Evolutionary conservation across 1,140 invertebrate genomes (phyloP).

Genomic region (Nephila pilipes): DNA sequence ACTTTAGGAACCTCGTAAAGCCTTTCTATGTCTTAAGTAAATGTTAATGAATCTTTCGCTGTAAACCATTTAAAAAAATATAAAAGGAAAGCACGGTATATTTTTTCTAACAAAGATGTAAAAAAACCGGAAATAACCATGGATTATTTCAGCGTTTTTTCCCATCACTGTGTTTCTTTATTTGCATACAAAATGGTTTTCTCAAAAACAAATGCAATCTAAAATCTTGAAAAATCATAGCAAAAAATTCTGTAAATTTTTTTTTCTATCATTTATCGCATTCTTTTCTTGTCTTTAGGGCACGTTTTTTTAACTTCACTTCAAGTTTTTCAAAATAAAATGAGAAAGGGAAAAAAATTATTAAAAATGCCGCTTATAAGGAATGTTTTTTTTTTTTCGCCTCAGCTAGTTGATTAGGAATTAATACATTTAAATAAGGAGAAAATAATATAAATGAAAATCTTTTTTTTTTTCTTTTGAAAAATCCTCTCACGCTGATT

Average conservation of each 20-base stretch:
- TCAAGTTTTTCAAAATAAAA: not conserved
- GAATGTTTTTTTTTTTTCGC: not conserved
- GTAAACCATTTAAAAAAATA: not conserved
- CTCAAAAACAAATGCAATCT: constrained; percentile 30
- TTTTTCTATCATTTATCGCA: constrained; percentile 25
- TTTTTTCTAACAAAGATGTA: not conserved
- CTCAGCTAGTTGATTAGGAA: constrained; percentile 5
- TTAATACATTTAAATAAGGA: constrained; percentile 26
- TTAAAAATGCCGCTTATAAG: constrained; percentile 13
- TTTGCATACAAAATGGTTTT: constrained; percentile 39
- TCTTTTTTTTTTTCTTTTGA: not conserved
- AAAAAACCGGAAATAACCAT: not conserved
- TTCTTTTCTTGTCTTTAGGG: constrained; percentile 21
- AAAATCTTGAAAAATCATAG: not conserved
- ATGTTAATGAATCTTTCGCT: constrained; percentile 3
- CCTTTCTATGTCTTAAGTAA: not conserved
- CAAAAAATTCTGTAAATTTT: not conserved
- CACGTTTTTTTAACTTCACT: not conserved
- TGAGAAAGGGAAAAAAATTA: not conserved
- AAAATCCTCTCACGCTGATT: not conserved
- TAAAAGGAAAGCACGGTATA: not conserved
- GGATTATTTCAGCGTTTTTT: constrained; percentile 25
- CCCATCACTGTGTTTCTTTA: not conserved
- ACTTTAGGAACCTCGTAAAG: not conserved
- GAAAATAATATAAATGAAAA: constrained; percentile 12